Evolutionary conservation across 2,113 vertebrate species (phyloP).

Genomic region (Callospermophilus lateralis): DNA sequence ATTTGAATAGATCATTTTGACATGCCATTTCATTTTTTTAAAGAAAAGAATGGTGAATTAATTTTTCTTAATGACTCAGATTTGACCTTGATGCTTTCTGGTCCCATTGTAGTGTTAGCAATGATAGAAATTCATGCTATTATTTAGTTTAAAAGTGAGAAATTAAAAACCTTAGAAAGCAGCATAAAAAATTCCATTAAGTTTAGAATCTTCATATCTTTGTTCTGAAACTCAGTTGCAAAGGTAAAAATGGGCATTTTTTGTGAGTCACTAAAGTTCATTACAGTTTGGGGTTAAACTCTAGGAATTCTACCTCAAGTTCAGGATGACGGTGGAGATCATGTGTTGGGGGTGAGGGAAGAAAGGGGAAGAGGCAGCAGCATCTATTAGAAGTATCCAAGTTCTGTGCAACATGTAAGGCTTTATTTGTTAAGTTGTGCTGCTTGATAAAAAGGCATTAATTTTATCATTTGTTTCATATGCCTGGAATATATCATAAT

Average conservation of each 20-base stretch:
- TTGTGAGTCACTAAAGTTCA: not conserved
- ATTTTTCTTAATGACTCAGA: conserved; percentile 17
- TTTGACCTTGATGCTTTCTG: conserved; percentile 22
- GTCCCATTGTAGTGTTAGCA: not conserved
- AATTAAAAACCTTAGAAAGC: not conserved
- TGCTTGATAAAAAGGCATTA: not conserved
- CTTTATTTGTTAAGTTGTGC: not conserved
- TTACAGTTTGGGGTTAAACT: not conserved
- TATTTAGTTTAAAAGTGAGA: conserved; percentile 60
- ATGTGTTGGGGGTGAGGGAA: accelerated
- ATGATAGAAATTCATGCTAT: not conserved
- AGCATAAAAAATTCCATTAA: not conserved
- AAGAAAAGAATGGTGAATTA: not conserved
- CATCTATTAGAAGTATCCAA: not conserved
- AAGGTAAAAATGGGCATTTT: conserved; percentile 1
- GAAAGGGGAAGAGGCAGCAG: accelerated
- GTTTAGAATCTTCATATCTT: not conserved
- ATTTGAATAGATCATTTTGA: conserved; percentile 42
- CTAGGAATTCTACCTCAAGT: not conserved
- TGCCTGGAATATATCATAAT: not conserved
- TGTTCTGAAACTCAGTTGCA: not conserved
- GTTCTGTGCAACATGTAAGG: not conserved
- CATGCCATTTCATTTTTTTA: not conserved
- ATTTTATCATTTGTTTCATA: not conserved
- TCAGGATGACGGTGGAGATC: not conserved